phyloP scores from a whole-genome alignment of 2,888 invertebrate species.

The Beris chalybata region DNA sequence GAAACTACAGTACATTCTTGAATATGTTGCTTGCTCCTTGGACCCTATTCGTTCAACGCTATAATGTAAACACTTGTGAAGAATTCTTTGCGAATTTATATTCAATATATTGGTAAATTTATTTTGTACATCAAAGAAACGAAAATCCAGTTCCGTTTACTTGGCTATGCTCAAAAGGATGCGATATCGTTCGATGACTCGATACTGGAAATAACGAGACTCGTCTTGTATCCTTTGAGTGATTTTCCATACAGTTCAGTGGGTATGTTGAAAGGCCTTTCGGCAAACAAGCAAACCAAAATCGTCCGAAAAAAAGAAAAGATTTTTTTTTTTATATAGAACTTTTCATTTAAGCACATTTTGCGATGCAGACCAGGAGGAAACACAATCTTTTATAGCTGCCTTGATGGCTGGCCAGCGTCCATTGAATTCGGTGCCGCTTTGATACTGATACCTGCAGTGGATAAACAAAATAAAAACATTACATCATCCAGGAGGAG shows the following conservation, averaged over 20 bases:
- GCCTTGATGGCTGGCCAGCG: too few relatives aligned
- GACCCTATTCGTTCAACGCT: background rate
- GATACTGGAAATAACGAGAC: conserved; percentile 11
- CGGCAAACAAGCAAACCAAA: conserved; percentile 10
- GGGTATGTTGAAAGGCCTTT: conserved; percentile 9
- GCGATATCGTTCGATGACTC: background rate
- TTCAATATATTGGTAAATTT: background rate
- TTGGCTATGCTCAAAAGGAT: conserved; percentile 3
- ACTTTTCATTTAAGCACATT: too few relatives aligned
- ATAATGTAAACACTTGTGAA: background rate
- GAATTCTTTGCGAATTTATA: background rate
- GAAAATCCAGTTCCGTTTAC: conserved; percentile 9
- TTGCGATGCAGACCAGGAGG: too few relatives aligned
- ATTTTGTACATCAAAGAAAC: background rate
- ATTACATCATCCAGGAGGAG: too few relatives aligned
- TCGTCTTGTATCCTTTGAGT: conserved; percentile 22
- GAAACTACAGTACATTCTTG: conserved; percentile 6
- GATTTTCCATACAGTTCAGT: conserved; percentile 17
- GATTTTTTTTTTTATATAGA: too few relatives aligned
- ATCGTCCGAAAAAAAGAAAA: too few relatives aligned
- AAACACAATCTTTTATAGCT: too few relatives aligned
- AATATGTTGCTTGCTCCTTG: background rate
- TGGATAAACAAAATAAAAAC: too few relatives aligned
- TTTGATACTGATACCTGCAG: too few relatives aligned
- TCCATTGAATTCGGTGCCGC: too few relatives aligned